Percentiles rank a stretch among this genome's conserved stretches.
Evolutionary conservation across 2,113 vertebrate species (phyloP).

Genomic region (Hyperopisus bebe): DNA sequence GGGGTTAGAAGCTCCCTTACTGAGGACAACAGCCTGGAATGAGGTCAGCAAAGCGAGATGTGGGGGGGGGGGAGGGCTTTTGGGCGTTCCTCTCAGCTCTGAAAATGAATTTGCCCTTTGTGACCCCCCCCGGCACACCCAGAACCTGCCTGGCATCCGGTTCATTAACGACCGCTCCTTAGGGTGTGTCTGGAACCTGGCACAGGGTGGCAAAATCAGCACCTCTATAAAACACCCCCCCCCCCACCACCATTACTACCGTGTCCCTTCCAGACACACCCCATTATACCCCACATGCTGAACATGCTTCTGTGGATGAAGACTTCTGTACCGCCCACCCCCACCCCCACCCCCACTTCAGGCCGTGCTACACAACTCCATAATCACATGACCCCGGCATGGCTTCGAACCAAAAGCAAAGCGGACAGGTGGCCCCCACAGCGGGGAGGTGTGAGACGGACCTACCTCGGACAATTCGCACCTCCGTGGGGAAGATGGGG

Average conservation of each 20-base stretch:
- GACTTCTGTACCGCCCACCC: background rate
- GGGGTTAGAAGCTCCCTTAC: background rate
- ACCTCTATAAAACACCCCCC: background rate
- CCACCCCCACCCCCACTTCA: background rate
- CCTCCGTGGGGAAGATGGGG: background rate
- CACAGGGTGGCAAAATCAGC: background rate
- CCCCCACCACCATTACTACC: background rate
- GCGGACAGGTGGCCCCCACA: constrained; percentile 14
- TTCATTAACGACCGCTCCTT: background rate
- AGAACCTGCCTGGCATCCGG: background rate
- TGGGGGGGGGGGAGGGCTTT: background rate
- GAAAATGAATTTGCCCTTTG: background rate
- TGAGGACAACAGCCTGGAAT: background rate
- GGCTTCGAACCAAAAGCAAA: background rate
- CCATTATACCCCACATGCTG: background rate
- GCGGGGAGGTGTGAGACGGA: constrained; percentile 13
- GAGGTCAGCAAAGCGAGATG: background rate
- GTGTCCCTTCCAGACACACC: background rate
- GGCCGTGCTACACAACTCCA: background rate
- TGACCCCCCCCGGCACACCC: background rate
- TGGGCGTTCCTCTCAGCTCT: background rate
- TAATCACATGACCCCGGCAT: background rate
- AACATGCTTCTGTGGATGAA: background rate
- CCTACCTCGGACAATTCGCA: constrained; percentile 9
- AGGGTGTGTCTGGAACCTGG: background rate